These are phyloP conservation scores for Chaetodon trifascialis DNA, from an alignment of 2,113 vertebrate species.

Conservation along the genomic window DNA sequence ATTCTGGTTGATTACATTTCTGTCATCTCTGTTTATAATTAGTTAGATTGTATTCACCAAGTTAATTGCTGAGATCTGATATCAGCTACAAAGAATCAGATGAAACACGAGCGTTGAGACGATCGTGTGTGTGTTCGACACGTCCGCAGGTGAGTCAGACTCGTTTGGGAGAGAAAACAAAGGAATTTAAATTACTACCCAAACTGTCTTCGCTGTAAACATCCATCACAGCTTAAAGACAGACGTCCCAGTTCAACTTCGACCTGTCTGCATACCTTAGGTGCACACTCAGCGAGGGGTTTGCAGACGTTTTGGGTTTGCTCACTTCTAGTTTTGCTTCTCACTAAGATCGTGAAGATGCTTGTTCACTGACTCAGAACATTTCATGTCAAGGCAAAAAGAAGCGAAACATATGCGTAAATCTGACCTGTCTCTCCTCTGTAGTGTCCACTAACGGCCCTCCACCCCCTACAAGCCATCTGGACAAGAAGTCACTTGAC, in stretches of 20 bases:
- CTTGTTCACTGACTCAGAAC: too few species aligned
- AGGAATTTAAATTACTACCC: background rate
- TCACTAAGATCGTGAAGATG: too few species aligned
- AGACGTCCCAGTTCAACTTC: background rate
- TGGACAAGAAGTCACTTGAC: constrained; percentile 85
- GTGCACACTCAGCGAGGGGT: too few species aligned
- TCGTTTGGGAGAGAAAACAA: background rate
- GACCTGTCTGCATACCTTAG: too few species aligned
- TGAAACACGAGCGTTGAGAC: too few species aligned
- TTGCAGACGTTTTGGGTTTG: too few species aligned
- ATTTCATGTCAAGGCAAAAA: too few species aligned
- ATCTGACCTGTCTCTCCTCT: background rate
- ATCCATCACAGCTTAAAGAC: background rate
- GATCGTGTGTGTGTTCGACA: too few species aligned
- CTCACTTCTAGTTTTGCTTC: background rate
- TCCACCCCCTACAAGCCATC: constrained; percentile 78
- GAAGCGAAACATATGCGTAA: too few species aligned
- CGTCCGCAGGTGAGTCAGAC: too few species aligned
- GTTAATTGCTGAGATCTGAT: background rate
- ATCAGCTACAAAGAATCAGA: background rate
- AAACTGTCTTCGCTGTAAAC: constrained; percentile 1
- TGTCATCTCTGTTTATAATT: constrained; percentile 3
- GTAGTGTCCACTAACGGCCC: constrained; percentile 85
- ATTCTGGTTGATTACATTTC: background rate
- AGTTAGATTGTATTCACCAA: background rate